These are phyloP conservation scores for Lagenorhynchus albirostris DNA, from an alignment of 2,113 vertebrate species.

Conservation along the genomic window DNA sequence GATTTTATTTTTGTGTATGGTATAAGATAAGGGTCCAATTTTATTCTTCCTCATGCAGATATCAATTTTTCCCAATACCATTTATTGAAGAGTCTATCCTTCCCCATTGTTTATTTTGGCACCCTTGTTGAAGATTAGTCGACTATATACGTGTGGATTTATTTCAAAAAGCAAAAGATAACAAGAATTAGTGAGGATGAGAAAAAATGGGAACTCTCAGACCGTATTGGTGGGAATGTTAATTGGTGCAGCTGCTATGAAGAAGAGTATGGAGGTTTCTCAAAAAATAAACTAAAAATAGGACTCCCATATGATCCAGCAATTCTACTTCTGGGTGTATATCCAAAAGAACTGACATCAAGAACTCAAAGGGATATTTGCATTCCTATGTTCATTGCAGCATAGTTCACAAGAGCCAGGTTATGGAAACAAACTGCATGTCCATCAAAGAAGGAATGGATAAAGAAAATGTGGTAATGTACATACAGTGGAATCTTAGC, in stretches of 20 bases:
- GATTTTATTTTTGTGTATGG: background rate
- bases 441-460: background rate
- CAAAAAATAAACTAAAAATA: background rate
- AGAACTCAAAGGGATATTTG: background rate
- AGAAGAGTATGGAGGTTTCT: background rate
- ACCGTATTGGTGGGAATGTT: background rate
- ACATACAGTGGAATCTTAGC: background rate
- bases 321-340: background rate
- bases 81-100: background rate
- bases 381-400: background rate
- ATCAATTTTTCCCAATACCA: background rate
- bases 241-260: background rate
- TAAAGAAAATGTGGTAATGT: background rate
- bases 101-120: background rate
- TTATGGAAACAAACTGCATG: background rate
- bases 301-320: background rate
- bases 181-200: background rate
- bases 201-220: background rate
- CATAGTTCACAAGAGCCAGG: background rate
- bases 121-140: background rate
- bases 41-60: background rate
- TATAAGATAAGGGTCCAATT: background rate
- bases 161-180: background rate
- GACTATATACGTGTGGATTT: background rate
- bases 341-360: background rate